Evolutionary conservation across 2,797 vertebrate genomes (phyloP), one percentile per base, ranked within the genome.

Genomic region (Amphiprion clarkii): DNA sequence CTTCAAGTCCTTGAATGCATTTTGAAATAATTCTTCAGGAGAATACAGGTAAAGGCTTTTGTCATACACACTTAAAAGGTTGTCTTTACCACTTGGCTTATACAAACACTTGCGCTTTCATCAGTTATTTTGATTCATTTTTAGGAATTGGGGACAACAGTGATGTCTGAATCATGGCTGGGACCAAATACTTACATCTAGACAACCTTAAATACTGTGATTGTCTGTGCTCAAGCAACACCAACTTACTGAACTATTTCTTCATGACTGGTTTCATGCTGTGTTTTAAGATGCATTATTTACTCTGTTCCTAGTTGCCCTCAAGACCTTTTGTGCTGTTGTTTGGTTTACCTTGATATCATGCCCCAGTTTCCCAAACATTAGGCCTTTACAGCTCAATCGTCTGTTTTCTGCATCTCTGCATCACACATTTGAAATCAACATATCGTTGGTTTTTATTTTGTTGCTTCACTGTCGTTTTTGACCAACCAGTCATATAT

Each of bases 221-320:
- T 42, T 44, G 16, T 52, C 42, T 60, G 27, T 11, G n/a, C 36
- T 2, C 19, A 42, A 36, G 9, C 14, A 23, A 16, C 53, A 9
- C 9, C 6, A 17, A 58, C 16, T 62, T 0, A 0, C 51, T 29
- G 21, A 54, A 10, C 6, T 2, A 31, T 62, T 54, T 52, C 29
- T 60, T 40, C n/a, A 54, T 71, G 29, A 17, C 14, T 40, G 58
- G 9, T 56, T 65, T 54, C 2, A 52, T 33, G 36, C 49, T 58
- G 4, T 54, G 29, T 10, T 14, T 16, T 13, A 60, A 56, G 25
- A 57, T 27, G 23, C 44, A 39, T 70, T 0, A 27, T 65, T 62
- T 82, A 36, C 29, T 53, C 39, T 36, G 9, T 48, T 49, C 39
- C 42, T 61, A 49, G 55, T 7, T 31, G 31, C 31, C 31, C 6